phyloP scores from a whole-genome alignment of 2,113 vertebrate genomes.

The Forbesichthys agassizii region DNA sequence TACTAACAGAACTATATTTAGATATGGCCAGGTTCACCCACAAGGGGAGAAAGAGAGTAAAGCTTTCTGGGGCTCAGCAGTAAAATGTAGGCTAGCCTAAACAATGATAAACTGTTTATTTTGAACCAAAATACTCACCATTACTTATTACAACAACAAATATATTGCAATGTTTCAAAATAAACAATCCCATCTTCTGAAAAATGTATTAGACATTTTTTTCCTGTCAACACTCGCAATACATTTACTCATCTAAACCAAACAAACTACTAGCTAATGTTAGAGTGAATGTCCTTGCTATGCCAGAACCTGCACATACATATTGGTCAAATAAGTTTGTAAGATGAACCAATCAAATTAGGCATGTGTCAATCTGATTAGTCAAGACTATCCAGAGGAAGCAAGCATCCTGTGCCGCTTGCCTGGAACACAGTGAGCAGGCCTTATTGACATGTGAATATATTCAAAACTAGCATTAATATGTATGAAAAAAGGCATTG shows the following conservation, averaged over 20 bases:
- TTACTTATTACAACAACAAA: slow-evolving; percentile 1
- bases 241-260: neutral
- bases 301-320: neutral
- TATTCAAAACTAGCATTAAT: too few species aligned
- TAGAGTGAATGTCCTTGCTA: neutral
- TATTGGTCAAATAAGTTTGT: neutral
- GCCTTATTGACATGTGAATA: too few species aligned
- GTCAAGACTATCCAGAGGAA: too few species aligned
- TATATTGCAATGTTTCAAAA: neutral
- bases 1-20: too few species aligned
- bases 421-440: too few species aligned
- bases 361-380: too few species aligned
- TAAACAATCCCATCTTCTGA: neutral
- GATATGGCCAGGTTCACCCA: neutral
- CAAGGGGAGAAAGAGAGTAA: neutral
- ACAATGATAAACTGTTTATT: neutral
- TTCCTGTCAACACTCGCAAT: neutral
- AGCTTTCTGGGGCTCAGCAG: neutral
- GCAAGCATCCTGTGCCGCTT: too few species aligned
- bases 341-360: too few species aligned
- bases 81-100: neutral
- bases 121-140: slow-evolving; percentile 1
- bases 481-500: too few species aligned
- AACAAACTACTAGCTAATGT: neutral
- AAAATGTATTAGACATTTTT: neutral